Conservation (phyloP, 2,797 vertebrate genomes). For the Centropyge bicolor region DNA sequence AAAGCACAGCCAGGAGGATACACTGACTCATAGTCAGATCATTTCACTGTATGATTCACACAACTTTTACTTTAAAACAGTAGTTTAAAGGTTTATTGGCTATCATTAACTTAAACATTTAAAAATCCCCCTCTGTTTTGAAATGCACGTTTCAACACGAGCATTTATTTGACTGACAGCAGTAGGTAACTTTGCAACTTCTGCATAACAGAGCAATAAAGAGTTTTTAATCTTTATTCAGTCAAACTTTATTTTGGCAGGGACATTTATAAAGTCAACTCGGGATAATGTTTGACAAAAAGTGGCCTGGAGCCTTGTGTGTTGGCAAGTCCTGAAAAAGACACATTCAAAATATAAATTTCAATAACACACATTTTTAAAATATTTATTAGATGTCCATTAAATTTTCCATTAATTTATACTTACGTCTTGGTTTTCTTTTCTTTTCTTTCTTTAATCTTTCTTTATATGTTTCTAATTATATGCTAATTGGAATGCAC, state of each 20-base stretch:
- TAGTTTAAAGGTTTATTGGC: not conserved
- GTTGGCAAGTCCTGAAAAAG: not conserved
- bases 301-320: not conserved
- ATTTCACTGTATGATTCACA: slow-evolving; percentile 3
- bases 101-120: not conserved
- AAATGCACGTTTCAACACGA: not conserved
- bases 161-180: not conserved
- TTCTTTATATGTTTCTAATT: no score
- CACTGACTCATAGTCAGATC: slow-evolving; percentile 12
- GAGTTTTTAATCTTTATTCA: not conserved
- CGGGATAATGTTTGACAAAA: not conserved
- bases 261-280: not conserved
- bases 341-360: not conserved
- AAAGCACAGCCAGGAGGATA: slow-evolving; percentile 1
- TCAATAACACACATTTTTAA: no score
- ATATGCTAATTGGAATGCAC: no score
- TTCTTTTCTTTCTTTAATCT: no score
- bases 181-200: no score
- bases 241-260: not conserved
- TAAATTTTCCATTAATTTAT: no score
- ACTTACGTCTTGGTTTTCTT: no score
- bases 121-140: not conserved
- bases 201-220: not conserved
- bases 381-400: no score
- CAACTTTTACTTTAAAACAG: not conserved